Base-by-base conservation (phyloP, 1,140 invertebrate genomes). In the Panagrolaimus sp. region DNA sequence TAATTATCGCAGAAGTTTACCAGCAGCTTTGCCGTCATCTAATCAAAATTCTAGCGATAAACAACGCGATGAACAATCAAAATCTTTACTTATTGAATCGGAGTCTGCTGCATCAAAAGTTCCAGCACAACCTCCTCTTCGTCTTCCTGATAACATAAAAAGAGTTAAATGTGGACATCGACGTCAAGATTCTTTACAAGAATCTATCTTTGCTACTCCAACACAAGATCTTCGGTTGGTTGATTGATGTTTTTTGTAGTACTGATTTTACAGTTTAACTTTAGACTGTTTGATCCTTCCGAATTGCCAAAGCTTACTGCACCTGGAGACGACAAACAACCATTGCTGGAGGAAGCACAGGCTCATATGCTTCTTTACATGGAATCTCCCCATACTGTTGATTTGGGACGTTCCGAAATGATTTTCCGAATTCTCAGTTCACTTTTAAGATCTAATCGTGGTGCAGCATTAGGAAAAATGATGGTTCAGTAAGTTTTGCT, bases 321-420 rank as follows among this genome's bases (percentile, higher is more conserved):
- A 42, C 72, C 75, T 42, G 73, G 73, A n/a, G 76, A 78, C 38
- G 70, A 66, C 31, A 75, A 83, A 65, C 78, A 79, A 43, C 73
- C 75, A 1, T 65, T 82, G 14, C 78, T 82, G 62, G 70, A 81
- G 61, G 80, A 82, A 51, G 68, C 77, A 11, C 78, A 82, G 62
- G 71, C 79, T 9, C 81, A 82, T 63, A 81, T 82, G 75, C 67
- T 82, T 8, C 68, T 82, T 11, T 82, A 82, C 69, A 68, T 77
- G 14, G 81, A 82, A 53, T 76, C 72, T 66, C 82, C 82, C 23
- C 63, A 72, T 48, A 69, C 75, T n/a, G 80, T 82, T 14, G 80
- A 83, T 67, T 66, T 82, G 42, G 79, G 67, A 31, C 42, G 79
- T 23, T 77, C 81, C 0, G 80, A 82, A 51, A 75, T 73, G 14